These are phyloP conservation scores for Oxyteleia sp. DNA, from an alignment of 2,888 invertebrate genomes.

Conservation along the genomic window DNA sequence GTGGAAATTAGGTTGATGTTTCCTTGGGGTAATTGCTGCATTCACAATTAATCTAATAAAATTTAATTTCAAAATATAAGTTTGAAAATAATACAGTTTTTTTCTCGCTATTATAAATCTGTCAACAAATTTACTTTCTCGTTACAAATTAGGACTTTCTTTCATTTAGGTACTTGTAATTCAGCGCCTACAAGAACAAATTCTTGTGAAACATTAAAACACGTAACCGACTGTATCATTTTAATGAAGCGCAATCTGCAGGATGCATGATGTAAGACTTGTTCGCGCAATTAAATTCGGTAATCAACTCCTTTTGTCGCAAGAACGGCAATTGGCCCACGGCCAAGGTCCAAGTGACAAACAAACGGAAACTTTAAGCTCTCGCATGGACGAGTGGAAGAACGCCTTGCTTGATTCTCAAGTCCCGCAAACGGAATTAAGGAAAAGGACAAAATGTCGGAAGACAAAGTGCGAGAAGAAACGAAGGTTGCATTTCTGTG, in stretches of 20 bases:
- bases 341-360: conserved; percentile 74
- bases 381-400: conserved; percentile 49
- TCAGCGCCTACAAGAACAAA: not conserved
- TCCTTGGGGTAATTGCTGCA: too few relatives aligned
- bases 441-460: conserved; percentile 61
- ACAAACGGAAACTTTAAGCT: conserved; percentile 73
- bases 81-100: too few relatives aligned
- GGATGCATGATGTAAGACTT: conserved; percentile 64
- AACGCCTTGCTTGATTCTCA: conserved; percentile 49
- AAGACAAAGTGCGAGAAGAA: conserved; percentile 63
- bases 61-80: too few relatives aligned
- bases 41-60: too few relatives aligned
- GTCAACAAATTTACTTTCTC: too few relatives aligned
- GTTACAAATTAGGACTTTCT: too few relatives aligned
- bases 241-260: conserved; percentile 51
- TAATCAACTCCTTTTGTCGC: conserved; percentile 68
- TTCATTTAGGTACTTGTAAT: too few relatives aligned
- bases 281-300: conserved; percentile 73
- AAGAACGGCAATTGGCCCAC: conserved; percentile 71
- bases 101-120: too few relatives aligned
- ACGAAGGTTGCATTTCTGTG: conserved; percentile 67
- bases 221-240: conserved; percentile 46
- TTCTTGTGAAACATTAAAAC: conserved; percentile 25
- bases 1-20: too few relatives aligned
- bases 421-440: conserved; percentile 67